A percentile compares a stretch with the other conserved stretches of the same genome.
Evolutionary conservation across 1,140 invertebrate species (phyloP).

Genomic region (Panagrolaimus sp.): DNA sequence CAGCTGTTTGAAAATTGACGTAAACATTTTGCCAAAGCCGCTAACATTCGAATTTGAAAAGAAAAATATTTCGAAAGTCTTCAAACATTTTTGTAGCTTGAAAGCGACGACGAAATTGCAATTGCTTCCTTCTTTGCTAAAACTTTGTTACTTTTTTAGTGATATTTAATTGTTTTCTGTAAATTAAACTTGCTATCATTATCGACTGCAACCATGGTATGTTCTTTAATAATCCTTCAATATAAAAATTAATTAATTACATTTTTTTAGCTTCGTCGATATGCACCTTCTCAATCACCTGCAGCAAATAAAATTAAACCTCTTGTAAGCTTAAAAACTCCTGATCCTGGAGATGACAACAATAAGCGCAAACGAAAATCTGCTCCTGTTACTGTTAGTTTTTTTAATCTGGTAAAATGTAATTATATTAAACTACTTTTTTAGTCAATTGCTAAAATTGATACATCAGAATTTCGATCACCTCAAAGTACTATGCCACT

Average conservation of each 20-base stretch:
- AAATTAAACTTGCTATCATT: too few species aligned
- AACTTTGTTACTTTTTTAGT: too few species aligned
- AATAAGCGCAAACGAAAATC: neutral
- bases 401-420: neutral
- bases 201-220: too few species aligned
- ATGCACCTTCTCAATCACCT: neutral
- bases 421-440: neutral
- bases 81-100: too few species aligned
- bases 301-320: neutral
- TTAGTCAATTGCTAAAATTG: neutral
- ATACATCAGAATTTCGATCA: neutral
- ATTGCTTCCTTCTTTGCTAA: too few species aligned
- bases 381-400: neutral
- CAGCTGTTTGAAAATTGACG: too few species aligned
- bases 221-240: too few species aligned
- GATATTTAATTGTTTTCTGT: too few species aligned
- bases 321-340: slow-evolving; percentile 5
- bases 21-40: too few species aligned
- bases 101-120: too few species aligned
- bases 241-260: neutral
- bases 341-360: slow-evolving; percentile 2
- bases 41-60: too few species aligned
- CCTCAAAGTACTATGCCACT: neutral
- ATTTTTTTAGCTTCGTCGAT: neutral
- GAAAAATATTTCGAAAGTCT: too few species aligned